Evolutionary conservation across 2,797 vertebrate species (phyloP).

Genomic region (Spheniscus humboldti): DNA sequence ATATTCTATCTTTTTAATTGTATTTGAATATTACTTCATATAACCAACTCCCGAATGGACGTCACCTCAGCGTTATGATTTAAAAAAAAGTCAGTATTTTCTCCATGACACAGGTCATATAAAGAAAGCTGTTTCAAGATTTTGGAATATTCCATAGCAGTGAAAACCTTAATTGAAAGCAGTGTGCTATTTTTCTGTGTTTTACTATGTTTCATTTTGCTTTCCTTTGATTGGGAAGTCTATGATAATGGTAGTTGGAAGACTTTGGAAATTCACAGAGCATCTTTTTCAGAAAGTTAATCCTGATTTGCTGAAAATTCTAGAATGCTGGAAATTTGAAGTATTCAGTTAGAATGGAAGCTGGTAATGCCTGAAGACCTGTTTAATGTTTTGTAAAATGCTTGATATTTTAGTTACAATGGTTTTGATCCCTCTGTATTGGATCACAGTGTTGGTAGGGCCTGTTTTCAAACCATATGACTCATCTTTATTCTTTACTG

Average conservation of each 20-base stretch:
- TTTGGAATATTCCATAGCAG: background rate
- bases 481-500: background rate
- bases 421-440: background rate
- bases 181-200: background rate
- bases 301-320: background rate
- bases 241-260: background rate
- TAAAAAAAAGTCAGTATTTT: background rate
- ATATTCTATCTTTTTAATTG: background rate
- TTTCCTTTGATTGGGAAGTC: background rate
- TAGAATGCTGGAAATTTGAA: background rate
- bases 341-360: background rate
- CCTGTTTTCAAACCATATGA: background rate
- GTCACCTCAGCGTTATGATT: background rate
- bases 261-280: background rate
- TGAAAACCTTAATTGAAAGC: background rate
- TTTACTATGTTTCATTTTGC: background rate
- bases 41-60: background rate
- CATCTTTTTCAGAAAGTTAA: background rate
- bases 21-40: background rate
- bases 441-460: background rate
- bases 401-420: background rate
- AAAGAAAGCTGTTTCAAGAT: background rate
- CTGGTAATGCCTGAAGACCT: background rate
- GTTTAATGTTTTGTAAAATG: background rate
- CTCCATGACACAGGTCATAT: background rate